Conservation (phyloP, 2,888 invertebrate genomes). For the Sinopyrophorus schimmeli region DNA sequence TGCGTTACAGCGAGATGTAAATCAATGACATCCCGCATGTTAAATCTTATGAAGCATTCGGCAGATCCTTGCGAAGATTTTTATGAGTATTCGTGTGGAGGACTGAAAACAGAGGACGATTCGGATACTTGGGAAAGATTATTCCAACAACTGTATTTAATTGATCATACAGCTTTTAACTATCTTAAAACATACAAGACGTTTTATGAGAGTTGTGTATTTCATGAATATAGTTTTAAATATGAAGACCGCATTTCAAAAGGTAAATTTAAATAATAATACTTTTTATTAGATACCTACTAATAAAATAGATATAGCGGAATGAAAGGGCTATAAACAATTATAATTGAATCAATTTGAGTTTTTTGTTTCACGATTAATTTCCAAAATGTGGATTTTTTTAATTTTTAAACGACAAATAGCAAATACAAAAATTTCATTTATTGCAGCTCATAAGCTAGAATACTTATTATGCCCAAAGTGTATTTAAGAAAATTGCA, state of each 20-base stretch:
- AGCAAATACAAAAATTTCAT: no score
- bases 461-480: no score
- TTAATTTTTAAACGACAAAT: no score
- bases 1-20: conserved; percentile 37
- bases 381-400: no score
- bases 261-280: conserved; percentile 39
- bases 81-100: conserved; percentile 45
- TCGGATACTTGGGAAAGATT: conserved; percentile 31
- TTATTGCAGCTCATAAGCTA: no score
- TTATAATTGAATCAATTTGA: no score
- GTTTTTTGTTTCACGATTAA: no score
- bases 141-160: conserved; percentile 28
- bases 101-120: conserved; percentile 28
- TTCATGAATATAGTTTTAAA: conserved; percentile 39
- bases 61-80: conserved; percentile 43
- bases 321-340: no score
- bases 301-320: no score
- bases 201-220: conserved; percentile 42
- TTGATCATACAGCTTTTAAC: conserved; percentile 18
- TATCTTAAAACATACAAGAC: conserved; percentile 33
- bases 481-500: no score
- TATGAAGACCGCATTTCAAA: conserved; percentile 35
- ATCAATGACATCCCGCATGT: conserved; percentile 39
- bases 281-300: no score
- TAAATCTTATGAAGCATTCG: conserved; percentile 41